Evolutionary conservation across 2,888 invertebrate genomes (phyloP).

Genomic region (Odontothrips loti): DNA sequence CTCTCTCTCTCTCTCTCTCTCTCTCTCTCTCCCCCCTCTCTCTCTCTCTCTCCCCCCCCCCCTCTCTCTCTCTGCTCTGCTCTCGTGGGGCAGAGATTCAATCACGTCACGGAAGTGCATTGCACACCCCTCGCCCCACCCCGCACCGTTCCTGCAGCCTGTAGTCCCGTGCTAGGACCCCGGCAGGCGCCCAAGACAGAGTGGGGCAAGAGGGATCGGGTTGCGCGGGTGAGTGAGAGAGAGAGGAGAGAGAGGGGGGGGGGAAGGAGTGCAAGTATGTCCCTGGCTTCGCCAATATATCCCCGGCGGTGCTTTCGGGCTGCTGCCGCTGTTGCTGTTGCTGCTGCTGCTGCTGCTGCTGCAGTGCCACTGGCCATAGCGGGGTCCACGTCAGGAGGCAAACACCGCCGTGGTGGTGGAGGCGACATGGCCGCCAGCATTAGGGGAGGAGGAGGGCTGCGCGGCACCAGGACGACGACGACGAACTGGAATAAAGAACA

Average conservation of each 20-base stretch:
- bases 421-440: no score
- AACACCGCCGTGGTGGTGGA: no score
- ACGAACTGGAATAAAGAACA: no score
- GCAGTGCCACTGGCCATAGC: no score
- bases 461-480: no score
- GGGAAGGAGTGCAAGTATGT: background rate
- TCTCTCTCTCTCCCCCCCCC: background rate
- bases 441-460: no score
- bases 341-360: no score
- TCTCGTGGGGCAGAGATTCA: background rate
- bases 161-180: background rate
- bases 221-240: background rate
- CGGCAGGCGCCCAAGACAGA: background rate
- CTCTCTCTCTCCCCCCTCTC: background rate
- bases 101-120: background rate
- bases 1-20: slow-evolving; percentile 25
- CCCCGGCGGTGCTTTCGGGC: no score
- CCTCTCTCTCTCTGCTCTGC: background rate
- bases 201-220: background rate
- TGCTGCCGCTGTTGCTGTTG: no score
- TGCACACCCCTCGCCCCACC: background rate
- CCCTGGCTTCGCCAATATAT: background rate
- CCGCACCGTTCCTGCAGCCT: background rate
- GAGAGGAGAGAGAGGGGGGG: background rate
- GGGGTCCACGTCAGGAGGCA: no score